phyloP scores from a whole-genome alignment of 2,113 vertebrate species.

The Recurvirostra avosetta region DNA sequence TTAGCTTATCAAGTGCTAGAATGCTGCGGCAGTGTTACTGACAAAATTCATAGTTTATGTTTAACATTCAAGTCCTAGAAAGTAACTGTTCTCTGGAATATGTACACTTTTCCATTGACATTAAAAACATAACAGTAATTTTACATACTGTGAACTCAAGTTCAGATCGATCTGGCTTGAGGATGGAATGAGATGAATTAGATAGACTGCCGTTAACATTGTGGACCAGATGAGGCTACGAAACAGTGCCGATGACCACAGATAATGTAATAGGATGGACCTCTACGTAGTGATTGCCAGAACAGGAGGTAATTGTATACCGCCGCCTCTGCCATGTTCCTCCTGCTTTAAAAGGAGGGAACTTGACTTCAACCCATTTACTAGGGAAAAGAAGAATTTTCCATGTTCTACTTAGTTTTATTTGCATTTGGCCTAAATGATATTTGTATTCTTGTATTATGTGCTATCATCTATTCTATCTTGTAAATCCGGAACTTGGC shows the following conservation, averaged over 20 bases:
- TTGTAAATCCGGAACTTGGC: background rate
- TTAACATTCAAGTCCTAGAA: background rate
- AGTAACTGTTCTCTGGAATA: background rate
- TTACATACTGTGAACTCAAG: background rate
- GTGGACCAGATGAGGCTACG: background rate
- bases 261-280: background rate
- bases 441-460: background rate
- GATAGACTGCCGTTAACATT: background rate
- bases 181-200: background rate
- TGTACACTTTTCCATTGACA: accelerated
- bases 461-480: background rate
- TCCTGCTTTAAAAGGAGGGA: background rate
- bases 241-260: background rate
- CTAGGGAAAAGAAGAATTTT: background rate
- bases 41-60: background rate
- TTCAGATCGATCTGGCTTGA: background rate
- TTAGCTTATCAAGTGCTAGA: background rate
- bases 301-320: background rate
- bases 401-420: background rate
- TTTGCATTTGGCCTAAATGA: background rate
- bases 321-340: background rate
- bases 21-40: background rate
- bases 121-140: background rate
- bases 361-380: background rate
- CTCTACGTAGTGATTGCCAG: background rate